A percentile compares a stretch with the other conserved stretches of the same genome.
phyloP scores from a whole-genome alignment of 1,140 invertebrate species.

The Carposina sasakii region DNA sequence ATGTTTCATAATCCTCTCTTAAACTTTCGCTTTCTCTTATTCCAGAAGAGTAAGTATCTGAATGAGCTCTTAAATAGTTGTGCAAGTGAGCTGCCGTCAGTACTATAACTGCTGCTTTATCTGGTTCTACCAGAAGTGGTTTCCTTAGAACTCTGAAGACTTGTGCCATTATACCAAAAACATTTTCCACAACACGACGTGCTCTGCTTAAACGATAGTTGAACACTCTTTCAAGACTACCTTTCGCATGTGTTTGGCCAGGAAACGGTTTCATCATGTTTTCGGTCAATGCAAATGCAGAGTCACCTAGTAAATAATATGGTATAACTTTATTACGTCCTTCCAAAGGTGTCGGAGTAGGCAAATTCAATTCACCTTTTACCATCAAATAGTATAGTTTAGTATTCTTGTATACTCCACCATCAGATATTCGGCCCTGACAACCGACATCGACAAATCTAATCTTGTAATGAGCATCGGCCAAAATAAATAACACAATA shows the following conservation, averaged over 20 bases:
- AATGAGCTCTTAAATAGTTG: too few relatives aligned
- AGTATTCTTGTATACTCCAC: constrained; percentile 17
- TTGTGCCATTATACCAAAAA: constrained; percentile 32
- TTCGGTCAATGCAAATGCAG: not conserved
- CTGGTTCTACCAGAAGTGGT: too few relatives aligned
- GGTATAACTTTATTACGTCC: too few relatives aligned
- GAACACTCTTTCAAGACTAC: constrained; percentile 21
- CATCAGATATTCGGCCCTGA: constrained; percentile 39
- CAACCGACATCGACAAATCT: constrained; percentile 42
- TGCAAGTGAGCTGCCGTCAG: too few relatives aligned
- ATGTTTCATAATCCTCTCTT: too few relatives aligned
- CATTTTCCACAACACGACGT: constrained; percentile 40
- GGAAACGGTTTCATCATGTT: not conserved
- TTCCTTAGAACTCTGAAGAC: too few relatives aligned
- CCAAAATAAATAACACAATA: constrained; percentile 54
- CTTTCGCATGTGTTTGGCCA: not conserved
- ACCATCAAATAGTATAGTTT: too few relatives aligned
- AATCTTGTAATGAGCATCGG: constrained; percentile 37
- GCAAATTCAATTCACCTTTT: too few relatives aligned
- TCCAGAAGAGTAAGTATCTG: too few relatives aligned
- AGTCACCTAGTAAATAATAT: not conserved
- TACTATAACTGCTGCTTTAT: too few relatives aligned
- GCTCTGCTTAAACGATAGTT: constrained; percentile 22
- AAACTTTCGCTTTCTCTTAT: too few relatives aligned
- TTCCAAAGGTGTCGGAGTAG: not conserved